Evolutionary conservation across 37 sponge, comb jelly and placozoan species (phyloP), one percentile per base, ranked within the genome.

Genomic region (Halisarca cf. caerulea): DNA sequence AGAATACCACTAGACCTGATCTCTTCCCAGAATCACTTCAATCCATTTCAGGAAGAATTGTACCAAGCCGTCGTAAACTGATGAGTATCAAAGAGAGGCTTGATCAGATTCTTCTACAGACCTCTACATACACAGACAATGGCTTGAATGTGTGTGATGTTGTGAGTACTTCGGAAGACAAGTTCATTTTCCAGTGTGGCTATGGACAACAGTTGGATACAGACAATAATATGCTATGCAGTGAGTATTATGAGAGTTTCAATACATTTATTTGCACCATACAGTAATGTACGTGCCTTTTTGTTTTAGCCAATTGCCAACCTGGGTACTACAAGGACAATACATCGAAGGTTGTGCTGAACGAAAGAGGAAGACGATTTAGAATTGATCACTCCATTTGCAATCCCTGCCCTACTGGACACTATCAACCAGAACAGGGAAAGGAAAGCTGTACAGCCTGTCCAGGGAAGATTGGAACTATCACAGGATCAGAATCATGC

Each of bases 101-200:
- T 5, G 21, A 30, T 6, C 40, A 23, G 20, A 37, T 38, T 36
- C 41, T 71, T 36, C 20, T 5, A 71, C 23, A 71, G 20, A 33
- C 40, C 72, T 71, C 72, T 18, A 38, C 72, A 33, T 71, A 71
- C 72, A 37, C 37, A 71, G 30, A 6, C 15, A 23, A 61, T 5
- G 64, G 64, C 64, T 27, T 61, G 23, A 32, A 71, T 37, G 72
- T 71, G 41, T 71, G 72, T 71, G 37, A 38, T 36, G 72, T 71
- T 3, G 8, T 9, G 20, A 39, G 32, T 71, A 30, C 21, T 20
- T 71, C 72, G 7, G 72, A 71, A 32, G 11, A 71, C 72, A 32
- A 36, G 72, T 71, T 30, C 18, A 18, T 37, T 36, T 71, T 71
- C 41, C 23, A 37, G 72, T 71, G 72, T 71, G 40, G 40, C 20